Evolutionary conservation across 1,140 invertebrate species (phyloP), one percentile per base, ranked within the genome.

Genomic region (Drosophila kanapiae): DNA sequence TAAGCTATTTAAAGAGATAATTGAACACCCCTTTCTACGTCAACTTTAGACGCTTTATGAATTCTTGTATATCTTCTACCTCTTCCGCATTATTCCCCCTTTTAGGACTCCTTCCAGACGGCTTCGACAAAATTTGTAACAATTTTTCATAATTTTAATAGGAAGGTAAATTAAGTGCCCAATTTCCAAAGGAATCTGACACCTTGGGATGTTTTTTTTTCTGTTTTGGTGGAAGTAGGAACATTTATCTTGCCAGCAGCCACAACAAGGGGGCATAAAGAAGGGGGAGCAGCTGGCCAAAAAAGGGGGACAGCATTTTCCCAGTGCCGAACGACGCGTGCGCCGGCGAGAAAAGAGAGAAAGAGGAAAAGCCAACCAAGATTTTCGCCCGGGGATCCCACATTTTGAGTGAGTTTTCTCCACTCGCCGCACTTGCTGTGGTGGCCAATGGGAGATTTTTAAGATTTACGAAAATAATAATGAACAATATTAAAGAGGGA

Each of bases 141-240:
- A 78, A 84, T 84, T 81, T 85, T 69, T 81, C 82, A 85, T 85
- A 81, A 78, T 85, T 77, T 75, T 49, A 71, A 67, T 80, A 70
- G 51, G 57, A 64, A 78, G 82, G 82, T 84, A 85, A 84, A 85
- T 85, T 71, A 86, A 85, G 82, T 78, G 82, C 82, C 82, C 82
- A 85, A 85, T 85, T 85, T 86, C 82, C 74, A 63, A 42, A 48
- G 69, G 82, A 85, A 85, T 85, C 68, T 63, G 82, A 85, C 82
- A 85, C 82, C 82, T 57, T 58, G 14, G 59, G 59, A 58, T 71
- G 18, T 18, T 69, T 35, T 71, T 71, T 67, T 48, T 67, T 63
- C 31, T 31, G 6, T 64, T 70, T 47, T 18, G 58, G 11, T 23
- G 16, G 18, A 31, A 47, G 23, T 51, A 42, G 67, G 59, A 45